These are phyloP conservation scores for Diplodus sargus DNA, from an alignment of 2,797 vertebrate species.

Conservation along the genomic window DNA sequence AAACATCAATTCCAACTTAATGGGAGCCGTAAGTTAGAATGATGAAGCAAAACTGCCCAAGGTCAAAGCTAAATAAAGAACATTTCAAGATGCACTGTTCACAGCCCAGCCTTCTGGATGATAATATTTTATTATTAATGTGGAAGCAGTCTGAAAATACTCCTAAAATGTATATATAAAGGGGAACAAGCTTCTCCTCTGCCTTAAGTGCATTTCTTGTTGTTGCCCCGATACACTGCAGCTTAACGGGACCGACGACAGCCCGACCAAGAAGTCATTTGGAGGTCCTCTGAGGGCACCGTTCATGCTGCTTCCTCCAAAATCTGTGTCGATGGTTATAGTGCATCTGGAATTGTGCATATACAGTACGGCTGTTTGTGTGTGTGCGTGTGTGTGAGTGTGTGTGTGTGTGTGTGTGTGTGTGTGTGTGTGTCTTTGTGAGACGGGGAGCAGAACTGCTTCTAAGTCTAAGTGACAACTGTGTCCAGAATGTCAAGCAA, in stretches of 20 bases:
- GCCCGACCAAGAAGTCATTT: background rate
- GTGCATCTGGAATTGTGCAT: background rate
- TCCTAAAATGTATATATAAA: background rate
- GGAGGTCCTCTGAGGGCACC: background rate
- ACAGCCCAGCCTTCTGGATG: background rate
- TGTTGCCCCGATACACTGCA: background rate
- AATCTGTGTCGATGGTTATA: constrained; percentile 13
- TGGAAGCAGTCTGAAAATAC: constrained; percentile 1
- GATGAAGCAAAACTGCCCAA: background rate
- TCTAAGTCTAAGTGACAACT: constrained; percentile 69
- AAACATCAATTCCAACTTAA: too few species aligned
- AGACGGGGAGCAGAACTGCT: constrained; percentile 41
- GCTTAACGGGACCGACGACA: background rate
- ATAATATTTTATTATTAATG: background rate
- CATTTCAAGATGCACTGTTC: background rate
- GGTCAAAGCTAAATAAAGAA: background rate
- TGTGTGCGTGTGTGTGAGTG: constrained; percentile 5
- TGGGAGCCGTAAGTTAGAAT: background rate
- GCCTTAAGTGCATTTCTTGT: background rate
- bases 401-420: constrained; percentile 7
- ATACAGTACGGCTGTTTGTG: background rate
- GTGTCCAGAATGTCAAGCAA: constrained; percentile 72
- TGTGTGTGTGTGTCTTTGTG: constrained; percentile 27
- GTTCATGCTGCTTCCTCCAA: background rate
- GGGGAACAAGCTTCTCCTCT: background rate